These are phyloP conservation scores for Halisarca cf. caerulea DNA, from an alignment of 37 sponge, comb jelly and placozoan species.

Conservation along the genomic window DNA sequence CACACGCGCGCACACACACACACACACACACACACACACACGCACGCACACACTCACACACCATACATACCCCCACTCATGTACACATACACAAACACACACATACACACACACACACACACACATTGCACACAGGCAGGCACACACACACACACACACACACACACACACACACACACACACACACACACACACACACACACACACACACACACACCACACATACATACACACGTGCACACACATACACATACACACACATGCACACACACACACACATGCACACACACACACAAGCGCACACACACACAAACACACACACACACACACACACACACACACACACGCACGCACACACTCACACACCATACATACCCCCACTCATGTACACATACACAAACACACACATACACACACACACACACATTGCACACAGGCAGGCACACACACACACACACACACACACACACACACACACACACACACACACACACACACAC, in stretches of 20 bases:
- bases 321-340: slow-evolving; percentile 1
- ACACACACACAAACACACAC: background rate
- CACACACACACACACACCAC: too few species aligned
- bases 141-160: too few species aligned
- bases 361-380: too few species aligned
- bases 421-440: background rate
- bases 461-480: background rate
- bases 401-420: slow-evolving; percentile 19
- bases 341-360: slow-evolving; percentile 15
- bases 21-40: slow-evolving; percentile 30
- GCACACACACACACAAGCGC: background rate
- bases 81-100: too few species aligned
- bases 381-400: background rate
- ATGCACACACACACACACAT: too few species aligned
- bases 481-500: too few species aligned
- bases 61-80: background rate
- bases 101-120: too few species aligned
- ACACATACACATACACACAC: too few species aligned
- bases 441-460: background rate
- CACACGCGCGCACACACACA: slow-evolving; percentile 15
- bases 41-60: background rate
- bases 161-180: too few species aligned
- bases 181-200: too few species aligned
- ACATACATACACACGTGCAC: too few species aligned
- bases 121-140: too few species aligned